Evolutionary conservation across 2,888 invertebrate species (phyloP).

Genomic region (Blera fallax): DNA sequence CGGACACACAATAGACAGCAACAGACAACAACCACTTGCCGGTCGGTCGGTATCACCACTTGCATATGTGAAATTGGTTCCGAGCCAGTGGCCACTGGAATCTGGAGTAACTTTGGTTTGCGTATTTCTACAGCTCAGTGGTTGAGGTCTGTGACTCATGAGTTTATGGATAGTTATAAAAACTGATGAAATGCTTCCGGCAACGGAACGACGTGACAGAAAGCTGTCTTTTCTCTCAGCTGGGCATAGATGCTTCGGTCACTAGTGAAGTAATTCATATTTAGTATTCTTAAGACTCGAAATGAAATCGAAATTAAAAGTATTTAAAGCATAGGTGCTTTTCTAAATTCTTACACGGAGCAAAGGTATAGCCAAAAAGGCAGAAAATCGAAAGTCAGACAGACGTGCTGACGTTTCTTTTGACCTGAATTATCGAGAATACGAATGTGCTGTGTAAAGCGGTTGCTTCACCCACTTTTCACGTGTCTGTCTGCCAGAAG

Average conservation of each 20-base stretch:
- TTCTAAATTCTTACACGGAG: slow-evolving; percentile 57
- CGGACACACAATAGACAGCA: slow-evolving; percentile 7
- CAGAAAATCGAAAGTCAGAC: slow-evolving; percentile 59
- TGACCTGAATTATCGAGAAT: slow-evolving; percentile 38
- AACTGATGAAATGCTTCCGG: slow-evolving; percentile 28
- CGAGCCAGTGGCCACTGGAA: slow-evolving; percentile 61
- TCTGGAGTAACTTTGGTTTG: slow-evolving; percentile 55
- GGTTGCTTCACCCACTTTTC: slow-evolving; percentile 36
- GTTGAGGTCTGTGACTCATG: slow-evolving; percentile 57
- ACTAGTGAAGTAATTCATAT: not conserved
- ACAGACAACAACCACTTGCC: slow-evolving; percentile 41
- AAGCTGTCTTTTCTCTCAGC: slow-evolving; percentile 18
- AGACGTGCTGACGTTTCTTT: slow-evolving; percentile 35
- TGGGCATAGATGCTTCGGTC: not conserved
- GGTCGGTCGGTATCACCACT: slow-evolving; percentile 50
- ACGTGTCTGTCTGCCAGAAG: not conserved
- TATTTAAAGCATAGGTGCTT: not conserved
- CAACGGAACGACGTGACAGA: slow-evolving; percentile 44
- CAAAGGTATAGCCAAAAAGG: not conserved
- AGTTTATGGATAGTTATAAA: slow-evolving; percentile 21
- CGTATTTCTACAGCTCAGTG: slow-evolving; percentile 47
- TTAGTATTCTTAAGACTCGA: slow-evolving; percentile 17
- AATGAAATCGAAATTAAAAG: slow-evolving; percentile 55
- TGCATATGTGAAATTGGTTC: slow-evolving; percentile 62
- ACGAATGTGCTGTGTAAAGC: slow-evolving; percentile 38